Base-by-base conservation (phyloP, 2,113 vertebrate genomes). In the Abramis brama region DNA sequence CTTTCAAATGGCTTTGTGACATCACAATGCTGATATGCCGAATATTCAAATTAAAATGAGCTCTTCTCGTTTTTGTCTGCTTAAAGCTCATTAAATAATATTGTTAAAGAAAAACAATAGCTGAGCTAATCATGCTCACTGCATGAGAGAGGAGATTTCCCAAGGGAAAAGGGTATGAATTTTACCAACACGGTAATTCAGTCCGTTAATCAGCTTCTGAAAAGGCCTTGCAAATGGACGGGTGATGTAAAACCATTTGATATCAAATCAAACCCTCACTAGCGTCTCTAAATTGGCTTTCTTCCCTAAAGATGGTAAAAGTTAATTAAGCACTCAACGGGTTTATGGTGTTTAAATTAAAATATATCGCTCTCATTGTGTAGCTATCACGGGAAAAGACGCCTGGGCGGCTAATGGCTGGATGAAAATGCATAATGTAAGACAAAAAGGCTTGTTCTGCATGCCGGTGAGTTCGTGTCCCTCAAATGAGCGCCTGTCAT, bases 261-360 rank as follows among this genome's bases (percentile, higher is more conserved):
- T 96, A 96, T 95, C 94, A 94, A 95, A 96, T 95, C 95, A 96
- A 94, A 94, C 96, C 95, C 94, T 95, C 95, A 94, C 96, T 95
- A 96, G 96, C 95, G 96, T 93, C 95, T 96, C 95, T 88, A 96
- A 96, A 97, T 97, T 96, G 95, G 95, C 94, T 96, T 94, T 94
- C 95, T 97, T 97, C 97, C 95, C 96, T 95, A 95, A 96, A 96
- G 94, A 97, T 94, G 95, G 95, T 96, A 96, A 96, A 97, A 97
- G 96, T 97, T 97, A 97, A 97, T 97, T 97, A 97, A 97, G 96
- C 96, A 97, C 95, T 97, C 96, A 96, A 96, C 96, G 95, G 96
- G 95, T 96, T 97, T 96, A 96, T 96, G 94, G 95, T 95, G 95
- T 96, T 96, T 96, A 96, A 97, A 97, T 97, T 96, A 96, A 96